These are phyloP conservation scores for Benthosema pterotum DNA, from an alignment of 2,797 vertebrate species.

Conservation along the genomic window DNA sequence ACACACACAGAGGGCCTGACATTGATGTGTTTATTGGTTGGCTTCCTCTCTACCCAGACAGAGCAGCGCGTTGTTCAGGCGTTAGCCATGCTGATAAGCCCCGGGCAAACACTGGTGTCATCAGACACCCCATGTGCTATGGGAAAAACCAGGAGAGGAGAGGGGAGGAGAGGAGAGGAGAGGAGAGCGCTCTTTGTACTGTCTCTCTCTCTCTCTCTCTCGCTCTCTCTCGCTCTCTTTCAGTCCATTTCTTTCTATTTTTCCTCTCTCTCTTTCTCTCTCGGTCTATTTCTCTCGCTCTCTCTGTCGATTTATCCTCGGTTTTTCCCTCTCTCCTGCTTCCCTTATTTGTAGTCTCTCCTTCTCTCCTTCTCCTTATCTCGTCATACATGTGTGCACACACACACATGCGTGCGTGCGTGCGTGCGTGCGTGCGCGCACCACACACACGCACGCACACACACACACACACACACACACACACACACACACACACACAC, in stretches of 20 bases:
- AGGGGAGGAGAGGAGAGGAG: no score
- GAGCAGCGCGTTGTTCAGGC: constrained; percentile 68
- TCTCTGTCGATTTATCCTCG: no score
- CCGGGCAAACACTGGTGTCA: constrained; percentile 69
- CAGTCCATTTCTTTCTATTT: constrained; percentile 4
- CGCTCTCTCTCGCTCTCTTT: constrained; percentile 24
- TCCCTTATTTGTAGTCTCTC: no score
- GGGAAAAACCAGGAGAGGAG: no score
- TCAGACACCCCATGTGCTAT: constrained; percentile 77
- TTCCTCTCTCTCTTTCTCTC: constrained; percentile 12
- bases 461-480: no score
- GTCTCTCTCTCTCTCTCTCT: constrained; percentile 18
- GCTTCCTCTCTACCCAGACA: constrained; percentile 51
- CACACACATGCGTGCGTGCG: no score
- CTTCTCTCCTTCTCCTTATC: no score
- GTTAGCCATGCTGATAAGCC: constrained; percentile 67
- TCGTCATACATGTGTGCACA: no score
- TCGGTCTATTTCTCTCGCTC: constrained; percentile 11
- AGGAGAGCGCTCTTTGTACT: constrained; percentile 59
- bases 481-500: no score
- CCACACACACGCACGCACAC: constrained; percentile 5
- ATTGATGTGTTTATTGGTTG: constrained; percentile 31
- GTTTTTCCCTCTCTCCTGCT: no score
- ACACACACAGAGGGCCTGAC: constrained; percentile 36
- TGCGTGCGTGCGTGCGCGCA: no score